Percentiles rank a stretch among this genome's conserved stretches.
phyloP scores from a whole-genome alignment of 2,888 invertebrate species.

The Marronus borbonicus region DNA sequence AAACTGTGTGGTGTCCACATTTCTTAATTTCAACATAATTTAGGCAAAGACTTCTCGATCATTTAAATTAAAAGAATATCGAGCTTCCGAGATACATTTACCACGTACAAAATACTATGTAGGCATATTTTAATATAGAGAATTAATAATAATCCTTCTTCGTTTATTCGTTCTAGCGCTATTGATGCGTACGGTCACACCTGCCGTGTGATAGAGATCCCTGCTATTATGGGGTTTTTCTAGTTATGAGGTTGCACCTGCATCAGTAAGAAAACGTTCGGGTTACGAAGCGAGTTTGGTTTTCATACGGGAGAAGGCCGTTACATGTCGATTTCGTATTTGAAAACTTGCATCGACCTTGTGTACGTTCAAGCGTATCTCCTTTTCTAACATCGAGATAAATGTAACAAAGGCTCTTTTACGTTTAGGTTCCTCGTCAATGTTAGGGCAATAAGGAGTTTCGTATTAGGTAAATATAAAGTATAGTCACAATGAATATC shows the following conservation, averaged over 20 bases:
- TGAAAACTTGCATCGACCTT: slow-evolving; percentile 14
- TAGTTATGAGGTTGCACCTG: slow-evolving; percentile 23
- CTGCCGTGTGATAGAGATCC: slow-evolving; percentile 18
- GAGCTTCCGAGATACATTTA: too few relatives aligned
- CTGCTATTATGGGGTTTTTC: slow-evolving; percentile 29
- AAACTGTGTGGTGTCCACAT: too few relatives aligned
- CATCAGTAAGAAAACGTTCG: slow-evolving; percentile 2
- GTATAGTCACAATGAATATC: too few relatives aligned
- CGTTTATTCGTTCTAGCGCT: neutral
- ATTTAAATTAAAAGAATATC: too few relatives aligned
- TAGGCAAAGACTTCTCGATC: too few relatives aligned
- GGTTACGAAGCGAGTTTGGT: neutral
- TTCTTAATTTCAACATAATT: too few relatives aligned
- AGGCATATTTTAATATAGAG: slow-evolving; percentile 1
- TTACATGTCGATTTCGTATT: neutral
- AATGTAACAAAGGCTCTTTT: neutral
- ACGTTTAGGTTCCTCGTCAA: neutral
- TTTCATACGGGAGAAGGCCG: neutral
- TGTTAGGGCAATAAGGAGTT: neutral
- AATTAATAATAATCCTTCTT: neutral
- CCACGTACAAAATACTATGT: neutral
- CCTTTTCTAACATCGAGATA: neutral
- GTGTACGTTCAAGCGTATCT: slow-evolving; percentile 10
- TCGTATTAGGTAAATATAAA: too few relatives aligned
- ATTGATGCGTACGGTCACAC: slow-evolving; percentile 26